These are phyloP conservation scores for Blennius ocellaris DNA, from an alignment of 2,113 vertebrate species.

Conservation along the genomic window DNA sequence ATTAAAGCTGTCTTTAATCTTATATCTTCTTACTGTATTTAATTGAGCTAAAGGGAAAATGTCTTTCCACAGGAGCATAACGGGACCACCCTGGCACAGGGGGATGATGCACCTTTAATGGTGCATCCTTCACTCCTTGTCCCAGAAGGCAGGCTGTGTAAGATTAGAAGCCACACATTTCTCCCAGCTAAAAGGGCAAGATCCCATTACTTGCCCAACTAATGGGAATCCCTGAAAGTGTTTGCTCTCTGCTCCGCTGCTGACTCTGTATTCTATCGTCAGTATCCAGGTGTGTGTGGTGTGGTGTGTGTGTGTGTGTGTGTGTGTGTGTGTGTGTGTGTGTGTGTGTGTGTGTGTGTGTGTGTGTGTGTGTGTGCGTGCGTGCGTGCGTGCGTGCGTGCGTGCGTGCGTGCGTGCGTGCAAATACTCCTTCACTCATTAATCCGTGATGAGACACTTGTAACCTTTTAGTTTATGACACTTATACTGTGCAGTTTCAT, in stretches of 20 bases:
- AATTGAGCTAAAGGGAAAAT: conserved; percentile 26
- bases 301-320: conserved; percentile 11
- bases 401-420: too few species aligned
- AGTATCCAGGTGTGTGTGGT: conserved; percentile 1
- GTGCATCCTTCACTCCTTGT: conserved; percentile 51
- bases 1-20: conserved; percentile 2
- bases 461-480: neutral
- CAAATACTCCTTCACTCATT: neutral
- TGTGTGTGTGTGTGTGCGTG: conserved; percentile 8
- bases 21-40: neutral
- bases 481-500: too few species aligned
- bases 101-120: conserved; percentile 56
- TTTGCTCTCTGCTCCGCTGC: conserved; percentile 9
- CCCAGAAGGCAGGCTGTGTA: conserved; percentile 55
- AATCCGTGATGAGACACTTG: neutral
- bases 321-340: conserved; percentile 9
- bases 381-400: too few species aligned
- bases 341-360: conserved; percentile 10
- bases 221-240: conserved; percentile 55
- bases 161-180: conserved; percentile 68
- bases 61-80: conserved; percentile 6
- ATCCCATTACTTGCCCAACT: conserved; percentile 62
- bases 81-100: conserved; percentile 49
- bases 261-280: conserved; percentile 1
- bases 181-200: conserved; percentile 54